Evolutionary conservation across 2,797 vertebrate genomes (phyloP).

Genomic region (Etheostoma nigrum): DNA sequence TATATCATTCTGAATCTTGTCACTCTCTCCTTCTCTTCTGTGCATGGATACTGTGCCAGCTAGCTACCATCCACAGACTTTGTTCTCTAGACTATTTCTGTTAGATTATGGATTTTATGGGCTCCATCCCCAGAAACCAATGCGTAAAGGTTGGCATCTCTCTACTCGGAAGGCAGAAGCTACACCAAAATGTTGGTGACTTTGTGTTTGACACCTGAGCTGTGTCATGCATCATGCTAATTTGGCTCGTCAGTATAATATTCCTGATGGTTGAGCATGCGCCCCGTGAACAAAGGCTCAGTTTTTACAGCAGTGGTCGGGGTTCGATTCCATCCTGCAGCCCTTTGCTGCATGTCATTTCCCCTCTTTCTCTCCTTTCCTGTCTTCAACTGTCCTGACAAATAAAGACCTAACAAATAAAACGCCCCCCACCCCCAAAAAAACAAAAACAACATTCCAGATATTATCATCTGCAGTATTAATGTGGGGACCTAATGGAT

Average conservation of each 20-base stretch:
- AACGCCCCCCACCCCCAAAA: too few relatives aligned
- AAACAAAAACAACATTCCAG: background rate
- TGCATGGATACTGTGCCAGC: background rate
- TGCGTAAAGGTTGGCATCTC: background rate
- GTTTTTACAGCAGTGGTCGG: too few relatives aligned
- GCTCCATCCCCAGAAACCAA: background rate
- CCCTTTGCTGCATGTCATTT: too few relatives aligned
- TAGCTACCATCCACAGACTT: background rate
- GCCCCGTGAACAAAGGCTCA: too few relatives aligned
- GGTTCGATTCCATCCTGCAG: too few relatives aligned
- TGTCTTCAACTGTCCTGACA: too few relatives aligned
- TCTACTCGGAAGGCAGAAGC: background rate
- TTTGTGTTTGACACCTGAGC: background rate
- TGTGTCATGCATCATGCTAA: background rate
- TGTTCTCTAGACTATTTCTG: background rate
- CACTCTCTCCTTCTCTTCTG: background rate
- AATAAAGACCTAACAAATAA: too few relatives aligned
- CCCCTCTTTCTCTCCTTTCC: too few relatives aligned
- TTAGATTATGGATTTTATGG: too few relatives aligned
- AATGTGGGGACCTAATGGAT: slow-evolving; percentile 3
- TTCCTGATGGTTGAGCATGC: background rate
- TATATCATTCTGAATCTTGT: background rate
- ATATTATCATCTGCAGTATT: slow-evolving; percentile 6
- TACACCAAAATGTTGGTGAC: background rate
- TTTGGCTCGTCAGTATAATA: background rate